These are phyloP conservation scores for Procavia capensis DNA, from an alignment of 2,113 vertebrate species.

Conservation along the genomic window DNA sequence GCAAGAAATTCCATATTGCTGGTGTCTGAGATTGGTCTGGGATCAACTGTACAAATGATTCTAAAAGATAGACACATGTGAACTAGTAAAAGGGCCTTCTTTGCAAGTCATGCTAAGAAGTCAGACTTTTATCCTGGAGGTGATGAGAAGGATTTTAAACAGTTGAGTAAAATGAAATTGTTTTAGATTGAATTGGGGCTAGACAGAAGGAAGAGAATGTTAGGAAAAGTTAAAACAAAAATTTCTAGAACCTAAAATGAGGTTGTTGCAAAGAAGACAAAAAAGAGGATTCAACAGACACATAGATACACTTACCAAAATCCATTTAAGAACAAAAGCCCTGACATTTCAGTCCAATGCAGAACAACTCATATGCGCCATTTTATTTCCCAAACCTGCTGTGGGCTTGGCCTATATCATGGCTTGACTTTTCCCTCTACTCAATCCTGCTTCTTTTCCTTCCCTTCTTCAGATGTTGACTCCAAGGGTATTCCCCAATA, in stretches of 20 bases:
- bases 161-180: not conserved
- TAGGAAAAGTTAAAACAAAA: not conserved
- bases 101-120: not conserved
- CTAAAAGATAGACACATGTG: not conserved
- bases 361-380: not conserved
- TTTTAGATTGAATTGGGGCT: not conserved
- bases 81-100: not conserved
- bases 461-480: not conserved
- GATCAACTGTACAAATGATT: not conserved
- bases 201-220: not conserved
- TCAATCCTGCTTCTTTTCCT: not conserved
- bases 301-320: not conserved
- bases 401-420: not conserved
- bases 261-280: not conserved
- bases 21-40: not conserved
- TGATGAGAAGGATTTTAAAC: not conserved
- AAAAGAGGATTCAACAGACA: not conserved
- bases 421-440: no score
- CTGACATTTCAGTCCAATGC: not conserved
- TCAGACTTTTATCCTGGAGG: not conserved
- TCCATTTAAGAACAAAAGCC: not conserved
- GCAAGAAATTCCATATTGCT: not conserved
- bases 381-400: not conserved
- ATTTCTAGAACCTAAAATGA: slow-evolving; percentile 14
- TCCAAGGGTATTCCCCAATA: not conserved